These are phyloP conservation scores for Mimumesa dahlbomi DNA, from an alignment of 2,888 invertebrate genomes.

Conservation along the genomic window DNA sequence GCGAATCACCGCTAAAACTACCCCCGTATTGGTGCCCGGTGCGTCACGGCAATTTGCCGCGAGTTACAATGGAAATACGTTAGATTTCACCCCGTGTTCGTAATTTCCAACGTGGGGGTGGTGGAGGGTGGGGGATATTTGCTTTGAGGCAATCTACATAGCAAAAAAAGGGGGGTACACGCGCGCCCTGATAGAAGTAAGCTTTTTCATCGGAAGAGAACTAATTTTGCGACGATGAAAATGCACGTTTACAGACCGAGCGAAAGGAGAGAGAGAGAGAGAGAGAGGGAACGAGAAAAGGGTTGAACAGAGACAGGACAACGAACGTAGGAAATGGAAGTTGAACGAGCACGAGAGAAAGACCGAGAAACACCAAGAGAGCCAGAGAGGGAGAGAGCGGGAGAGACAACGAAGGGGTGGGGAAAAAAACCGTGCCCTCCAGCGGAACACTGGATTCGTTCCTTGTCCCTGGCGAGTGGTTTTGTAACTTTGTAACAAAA, in stretches of 20 bases:
- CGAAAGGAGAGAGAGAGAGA: conserved; percentile 23
- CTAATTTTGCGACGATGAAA: conserved; percentile 65
- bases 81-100: too few relatives aligned
- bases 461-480: conserved; percentile 57
- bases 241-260: conserved; percentile 63
- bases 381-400: neutral
- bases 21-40: too few relatives aligned
- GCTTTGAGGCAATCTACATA: conserved; percentile 56
- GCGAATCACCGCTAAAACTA: too few relatives aligned
- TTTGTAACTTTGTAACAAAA: conserved; percentile 65
- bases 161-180: conserved; percentile 27
- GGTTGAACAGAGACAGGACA: neutral
- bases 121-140: conserved; percentile 40
- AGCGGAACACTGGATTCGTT: conserved; percentile 59
- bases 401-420: conserved; percentile 8
- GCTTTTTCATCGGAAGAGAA: conserved; percentile 64
- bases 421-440: conserved; percentile 44
- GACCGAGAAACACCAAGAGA: neutral
- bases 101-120: too few relatives aligned
- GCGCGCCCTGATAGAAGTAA: conserved; percentile 56
- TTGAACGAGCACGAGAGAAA: conserved; percentile 5
- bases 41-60: too few relatives aligned
- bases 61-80: too few relatives aligned
- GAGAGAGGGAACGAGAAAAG: conserved; percentile 11
- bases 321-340: conserved; percentile 9